Evolutionary conservation across 2,797 vertebrate genomes (phyloP).

Genomic region (Hypotaenidia philippensis): DNA sequence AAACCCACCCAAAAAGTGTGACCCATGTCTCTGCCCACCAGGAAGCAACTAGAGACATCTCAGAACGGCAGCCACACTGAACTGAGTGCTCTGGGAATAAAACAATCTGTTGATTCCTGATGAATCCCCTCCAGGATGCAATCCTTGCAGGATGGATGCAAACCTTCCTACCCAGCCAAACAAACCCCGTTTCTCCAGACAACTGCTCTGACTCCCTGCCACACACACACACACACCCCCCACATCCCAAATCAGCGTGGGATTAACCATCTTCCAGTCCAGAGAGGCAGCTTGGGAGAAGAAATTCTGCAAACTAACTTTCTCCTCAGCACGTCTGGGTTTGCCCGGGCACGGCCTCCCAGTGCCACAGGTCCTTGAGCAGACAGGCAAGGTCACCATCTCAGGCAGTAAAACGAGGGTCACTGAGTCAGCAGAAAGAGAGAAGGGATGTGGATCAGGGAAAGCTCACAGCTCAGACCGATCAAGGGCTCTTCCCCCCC

Average conservation of each 20-base stretch:
- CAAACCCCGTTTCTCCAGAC: not conserved
- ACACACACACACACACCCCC: fast-evolving
- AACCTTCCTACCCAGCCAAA: not conserved
- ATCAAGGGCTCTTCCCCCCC: slow-evolving; percentile 80
- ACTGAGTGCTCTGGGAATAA: not conserved
- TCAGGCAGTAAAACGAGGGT: slow-evolving; percentile 80
- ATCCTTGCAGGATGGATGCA: fast-evolving
- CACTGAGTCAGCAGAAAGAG: slow-evolving; percentile 86
- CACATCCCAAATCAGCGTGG: not conserved
- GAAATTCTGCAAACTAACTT: not conserved
- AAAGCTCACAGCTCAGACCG: slow-evolving; percentile 74
- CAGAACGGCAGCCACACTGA: not conserved
- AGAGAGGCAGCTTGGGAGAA: not conserved
- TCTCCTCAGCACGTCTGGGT: slow-evolving; percentile 55
- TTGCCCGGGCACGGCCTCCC: slow-evolving; percentile 72
- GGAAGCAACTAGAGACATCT: not conserved
- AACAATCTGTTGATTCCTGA: not conserved
- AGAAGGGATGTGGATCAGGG: slow-evolving; percentile 1
- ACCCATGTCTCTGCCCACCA: not conserved
- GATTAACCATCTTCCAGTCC: not conserved
- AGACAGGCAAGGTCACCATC: slow-evolving; percentile 80
- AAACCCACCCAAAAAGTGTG: not conserved
- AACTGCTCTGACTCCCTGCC: not conserved
- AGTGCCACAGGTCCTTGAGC: not conserved
- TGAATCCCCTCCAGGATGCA: not conserved